phyloP scores from a whole-genome alignment of 2,113 vertebrate genomes.

The Procavia capensis region DNA sequence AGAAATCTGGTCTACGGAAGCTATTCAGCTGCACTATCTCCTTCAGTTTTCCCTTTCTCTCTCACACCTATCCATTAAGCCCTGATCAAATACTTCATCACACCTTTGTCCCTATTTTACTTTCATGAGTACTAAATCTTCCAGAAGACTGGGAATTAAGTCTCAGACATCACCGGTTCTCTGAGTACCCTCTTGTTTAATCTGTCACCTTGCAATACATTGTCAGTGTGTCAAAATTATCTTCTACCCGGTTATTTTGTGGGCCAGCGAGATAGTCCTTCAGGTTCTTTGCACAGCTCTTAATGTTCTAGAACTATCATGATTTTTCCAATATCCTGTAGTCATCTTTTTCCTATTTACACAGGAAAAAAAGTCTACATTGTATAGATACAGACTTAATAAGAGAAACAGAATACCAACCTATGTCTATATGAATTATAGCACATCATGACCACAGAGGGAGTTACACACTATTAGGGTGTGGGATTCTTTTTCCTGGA shows the following conservation, averaged over 20 bases:
- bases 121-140: slow-evolving; percentile 31
- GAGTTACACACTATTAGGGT: not conserved
- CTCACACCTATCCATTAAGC: not conserved
- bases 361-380: not conserved
- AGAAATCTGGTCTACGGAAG: not conserved
- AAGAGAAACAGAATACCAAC: not conserved
- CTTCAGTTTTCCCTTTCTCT: not conserved
- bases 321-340: not conserved
- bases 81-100: not conserved
- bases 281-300: not conserved
- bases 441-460: not conserved
- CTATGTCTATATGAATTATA: not conserved
- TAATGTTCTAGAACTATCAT: slow-evolving; percentile 23
- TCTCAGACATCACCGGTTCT: not conserved
- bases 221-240: not conserved
- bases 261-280: slow-evolving; percentile 8
- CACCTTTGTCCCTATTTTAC: not conserved
- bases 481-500: slow-evolving; percentile 39
- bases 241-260: not conserved
- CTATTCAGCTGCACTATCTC: not conserved
- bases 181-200: not conserved
- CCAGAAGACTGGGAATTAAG: not conserved
- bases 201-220: not conserved
- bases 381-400: not conserved
- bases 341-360: slow-evolving; percentile 8